A percentile compares a stretch with the other conserved stretches of the same genome.
Evolutionary conservation across 2,113 vertebrate genomes (phyloP).

Genomic region (Myodes glareolus): DNA sequence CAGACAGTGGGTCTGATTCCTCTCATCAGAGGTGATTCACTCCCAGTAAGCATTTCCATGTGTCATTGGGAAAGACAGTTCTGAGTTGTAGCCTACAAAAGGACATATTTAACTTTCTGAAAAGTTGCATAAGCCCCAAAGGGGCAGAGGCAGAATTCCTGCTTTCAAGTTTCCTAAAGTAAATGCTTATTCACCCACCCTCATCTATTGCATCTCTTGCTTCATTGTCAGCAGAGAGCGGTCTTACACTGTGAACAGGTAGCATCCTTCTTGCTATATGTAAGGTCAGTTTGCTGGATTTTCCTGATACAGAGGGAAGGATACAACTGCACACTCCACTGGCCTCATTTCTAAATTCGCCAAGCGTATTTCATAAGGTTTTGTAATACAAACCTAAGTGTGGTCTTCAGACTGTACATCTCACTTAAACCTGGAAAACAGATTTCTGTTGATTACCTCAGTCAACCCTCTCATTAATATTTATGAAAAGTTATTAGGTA

Average conservation of each 20-base stretch:
- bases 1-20: neutral
- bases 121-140: neutral
- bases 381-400: neutral
- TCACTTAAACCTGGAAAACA: neutral
- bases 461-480: neutral
- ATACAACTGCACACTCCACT: neutral
- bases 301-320: neutral
- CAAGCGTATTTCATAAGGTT: neutral
- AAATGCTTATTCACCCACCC: neutral
- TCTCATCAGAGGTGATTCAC: neutral
- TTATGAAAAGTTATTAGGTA: neutral
- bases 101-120: neutral
- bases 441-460: neutral
- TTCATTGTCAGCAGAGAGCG: slow-evolving; percentile 10
- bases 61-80: neutral
- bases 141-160: neutral
- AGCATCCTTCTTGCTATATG: neutral
- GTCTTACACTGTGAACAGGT: neutral
- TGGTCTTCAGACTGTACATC: neutral
- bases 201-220: neutral
- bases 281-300: neutral
- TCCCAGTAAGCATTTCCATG: neutral
- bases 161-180: neutral
- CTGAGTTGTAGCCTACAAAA: neutral
- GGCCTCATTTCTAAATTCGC: slow-evolving; percentile 3